Conservation (phyloP, 2,113 vertebrate genomes). For the Erpornis zantholeuca region DNA sequence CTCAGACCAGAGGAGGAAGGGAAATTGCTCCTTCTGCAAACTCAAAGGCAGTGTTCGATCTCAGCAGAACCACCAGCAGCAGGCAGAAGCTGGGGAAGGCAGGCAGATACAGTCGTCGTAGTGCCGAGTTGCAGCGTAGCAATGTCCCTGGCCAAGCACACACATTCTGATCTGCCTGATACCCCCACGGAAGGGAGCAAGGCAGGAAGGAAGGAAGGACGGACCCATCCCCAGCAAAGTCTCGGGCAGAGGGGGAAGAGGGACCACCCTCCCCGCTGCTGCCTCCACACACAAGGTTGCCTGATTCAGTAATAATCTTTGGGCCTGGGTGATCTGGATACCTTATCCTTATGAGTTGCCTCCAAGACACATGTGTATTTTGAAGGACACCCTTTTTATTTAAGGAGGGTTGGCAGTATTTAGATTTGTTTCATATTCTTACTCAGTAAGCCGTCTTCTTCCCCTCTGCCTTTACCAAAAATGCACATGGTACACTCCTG, state of each 20-base stretch:
- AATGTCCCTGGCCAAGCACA: too few species aligned
- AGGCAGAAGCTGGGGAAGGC: not conserved
- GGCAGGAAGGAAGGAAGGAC: not conserved
- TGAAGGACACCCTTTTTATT: not conserved
- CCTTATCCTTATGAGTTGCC: not conserved
- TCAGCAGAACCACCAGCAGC: not conserved
- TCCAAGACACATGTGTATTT: accelerated
- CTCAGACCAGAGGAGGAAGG: accelerated
- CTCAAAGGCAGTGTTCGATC: accelerated
- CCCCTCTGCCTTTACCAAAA: not conserved
- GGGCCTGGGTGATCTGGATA: not conserved
- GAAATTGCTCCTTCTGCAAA: not conserved
- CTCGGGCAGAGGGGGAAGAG: too few species aligned
- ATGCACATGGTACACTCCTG: accelerated
- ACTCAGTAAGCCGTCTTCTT: too few species aligned
- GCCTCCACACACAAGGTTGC: not conserved
- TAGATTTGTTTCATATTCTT: not conserved
- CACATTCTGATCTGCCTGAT: accelerated
- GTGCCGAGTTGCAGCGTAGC: not conserved
- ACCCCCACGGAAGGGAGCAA: accelerated
- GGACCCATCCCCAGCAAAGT: accelerated
- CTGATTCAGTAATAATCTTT: not conserved
- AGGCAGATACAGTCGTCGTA: accelerated
- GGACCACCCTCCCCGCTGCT: accelerated
- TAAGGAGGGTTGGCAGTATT: not conserved